These are phyloP conservation scores for Kryptolebias marmoratus DNA, from an alignment of 2,113 vertebrate species.

Conservation along the genomic window DNA sequence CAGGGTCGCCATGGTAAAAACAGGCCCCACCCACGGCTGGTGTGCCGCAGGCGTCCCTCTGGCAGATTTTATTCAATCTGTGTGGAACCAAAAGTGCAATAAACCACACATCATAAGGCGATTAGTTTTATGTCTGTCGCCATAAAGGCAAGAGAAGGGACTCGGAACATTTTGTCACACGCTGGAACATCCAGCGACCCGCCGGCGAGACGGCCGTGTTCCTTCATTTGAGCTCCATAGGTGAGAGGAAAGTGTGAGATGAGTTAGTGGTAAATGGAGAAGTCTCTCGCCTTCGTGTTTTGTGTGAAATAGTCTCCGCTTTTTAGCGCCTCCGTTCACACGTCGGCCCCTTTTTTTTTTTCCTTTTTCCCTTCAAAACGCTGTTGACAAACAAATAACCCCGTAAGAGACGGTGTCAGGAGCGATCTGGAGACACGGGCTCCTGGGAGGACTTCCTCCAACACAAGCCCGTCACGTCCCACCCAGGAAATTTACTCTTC, in stretches of 20 bases:
- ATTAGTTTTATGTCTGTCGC: slow-evolving; percentile 59
- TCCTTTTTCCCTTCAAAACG: slow-evolving; percentile 24
- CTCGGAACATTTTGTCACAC: slow-evolving; percentile 38
- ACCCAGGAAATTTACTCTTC: slow-evolving; percentile 25
- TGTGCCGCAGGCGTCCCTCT: slow-evolving; percentile 46
- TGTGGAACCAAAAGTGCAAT: slow-evolving; percentile 47
- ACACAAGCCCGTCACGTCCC: slow-evolving; percentile 30
- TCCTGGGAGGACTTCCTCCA: slow-evolving; percentile 31
- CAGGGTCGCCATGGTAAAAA: slow-evolving; percentile 55
- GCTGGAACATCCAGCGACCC: slow-evolving; percentile 36
- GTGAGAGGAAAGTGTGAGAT: slow-evolving; percentile 34
- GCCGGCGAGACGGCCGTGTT: slow-evolving; percentile 8
- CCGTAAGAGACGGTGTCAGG: slow-evolving; percentile 60
- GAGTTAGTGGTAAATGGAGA: slow-evolving; percentile 53
- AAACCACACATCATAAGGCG: slow-evolving; percentile 44
- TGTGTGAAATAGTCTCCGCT: slow-evolving; percentile 56
- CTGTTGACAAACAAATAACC: slow-evolving; percentile 58
- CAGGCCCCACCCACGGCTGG: slow-evolving; percentile 26
- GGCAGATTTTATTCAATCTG: slow-evolving; percentile 44
- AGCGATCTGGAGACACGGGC: slow-evolving; percentile 47
- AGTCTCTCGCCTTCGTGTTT: slow-evolving; percentile 60
- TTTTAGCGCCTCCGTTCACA: slow-evolving; percentile 69
- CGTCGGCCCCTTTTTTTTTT: slow-evolving; percentile 48
- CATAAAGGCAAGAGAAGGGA: slow-evolving; percentile 36
- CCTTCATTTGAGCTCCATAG: slow-evolving; percentile 35